Evolutionary conservation across 2,797 vertebrate species (phyloP).

Genomic region (Tachyglossus aculeatus): DNA sequence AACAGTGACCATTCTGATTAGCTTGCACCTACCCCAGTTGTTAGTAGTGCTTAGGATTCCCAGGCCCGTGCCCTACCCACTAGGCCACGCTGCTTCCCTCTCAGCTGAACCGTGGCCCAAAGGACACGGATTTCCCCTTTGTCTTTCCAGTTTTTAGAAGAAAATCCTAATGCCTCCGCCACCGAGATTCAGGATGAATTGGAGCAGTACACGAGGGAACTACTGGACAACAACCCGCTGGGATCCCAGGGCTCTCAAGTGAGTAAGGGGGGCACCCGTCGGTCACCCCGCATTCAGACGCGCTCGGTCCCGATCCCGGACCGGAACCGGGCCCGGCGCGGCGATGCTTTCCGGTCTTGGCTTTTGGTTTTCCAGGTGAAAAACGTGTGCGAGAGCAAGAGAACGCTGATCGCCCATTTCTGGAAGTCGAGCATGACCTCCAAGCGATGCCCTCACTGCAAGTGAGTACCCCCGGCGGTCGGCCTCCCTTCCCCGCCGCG

Average conservation of each 20-base stretch:
- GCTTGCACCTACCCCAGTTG: no score
- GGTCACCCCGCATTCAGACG: not conserved
- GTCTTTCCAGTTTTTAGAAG: slow-evolving; percentile 78
- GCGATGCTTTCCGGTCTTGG: no score
- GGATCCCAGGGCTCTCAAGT: slow-evolving; percentile 67
- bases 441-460: slow-evolving; percentile 88
- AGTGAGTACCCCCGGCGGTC: slow-evolving; percentile 70
- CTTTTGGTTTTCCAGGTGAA: slow-evolving; percentile 80
- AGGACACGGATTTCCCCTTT: not conserved
- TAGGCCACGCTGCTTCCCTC: no score
- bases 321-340: no score
- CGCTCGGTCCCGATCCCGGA: no score
- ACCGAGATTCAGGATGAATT: slow-evolving; percentile 79
- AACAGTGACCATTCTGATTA: no score
- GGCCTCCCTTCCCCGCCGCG: not conserved
- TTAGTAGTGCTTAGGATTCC: no score
- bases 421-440: slow-evolving; percentile 86
- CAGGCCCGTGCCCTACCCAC: no score
- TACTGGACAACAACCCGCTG: slow-evolving; percentile 67
- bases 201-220: slow-evolving; percentile 63
- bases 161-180: slow-evolving; percentile 67
- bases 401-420: slow-evolving; percentile 82
- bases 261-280: slow-evolving; percentile 42
- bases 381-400: slow-evolving; percentile 86
- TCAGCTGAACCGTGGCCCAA: accelerated